These are phyloP conservation scores for Brevipalpus yothersi DNA, from an alignment of 1,140 invertebrate species.

Conservation along the genomic window DNA sequence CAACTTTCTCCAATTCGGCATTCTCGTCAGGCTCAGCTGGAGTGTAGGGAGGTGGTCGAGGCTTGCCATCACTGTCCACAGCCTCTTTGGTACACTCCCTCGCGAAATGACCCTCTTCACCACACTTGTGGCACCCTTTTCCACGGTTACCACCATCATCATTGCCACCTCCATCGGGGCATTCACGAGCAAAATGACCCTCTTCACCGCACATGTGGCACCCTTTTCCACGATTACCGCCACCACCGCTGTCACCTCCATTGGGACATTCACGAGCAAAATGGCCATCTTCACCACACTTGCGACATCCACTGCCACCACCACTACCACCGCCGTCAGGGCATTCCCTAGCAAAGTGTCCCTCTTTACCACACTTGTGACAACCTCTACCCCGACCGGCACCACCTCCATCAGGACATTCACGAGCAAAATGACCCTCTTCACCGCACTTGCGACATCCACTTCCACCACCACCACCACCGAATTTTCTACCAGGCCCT, in stretches of 20 bases:
- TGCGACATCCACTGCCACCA: conserved; percentile 7
- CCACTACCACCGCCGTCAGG: conserved; percentile 17
- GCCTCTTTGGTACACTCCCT: conserved; percentile 16
- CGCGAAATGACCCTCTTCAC: conserved; percentile 17
- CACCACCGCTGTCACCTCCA: not conserved
- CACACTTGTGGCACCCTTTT: conserved; percentile 17
- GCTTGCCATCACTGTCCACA: conserved; percentile 8
- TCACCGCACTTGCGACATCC: conserved; percentile 11
- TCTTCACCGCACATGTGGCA: conserved; percentile 20
- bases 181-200: conserved; percentile 27
- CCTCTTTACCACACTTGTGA: conserved; percentile 18
- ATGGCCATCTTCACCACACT: conserved; percentile 12
- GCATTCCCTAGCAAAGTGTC: conserved; percentile 14
- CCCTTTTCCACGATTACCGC: conserved; percentile 5
- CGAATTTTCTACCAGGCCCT: not conserved
- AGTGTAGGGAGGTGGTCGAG: conserved; percentile 30
- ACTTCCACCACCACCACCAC: not conserved
- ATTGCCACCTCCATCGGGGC: conserved; percentile 13
- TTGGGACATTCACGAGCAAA: conserved; percentile 15
- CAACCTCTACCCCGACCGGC: conserved; percentile 10
- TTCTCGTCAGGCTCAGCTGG: conserved; percentile 45
- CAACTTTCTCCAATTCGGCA: conserved; percentile 33
- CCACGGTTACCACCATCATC: not conserved
- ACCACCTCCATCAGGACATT: conserved; percentile 11
- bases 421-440: conserved; percentile 15